Conservation (phyloP, 2,888 invertebrate species). For the Stomorhina lunata region DNA sequence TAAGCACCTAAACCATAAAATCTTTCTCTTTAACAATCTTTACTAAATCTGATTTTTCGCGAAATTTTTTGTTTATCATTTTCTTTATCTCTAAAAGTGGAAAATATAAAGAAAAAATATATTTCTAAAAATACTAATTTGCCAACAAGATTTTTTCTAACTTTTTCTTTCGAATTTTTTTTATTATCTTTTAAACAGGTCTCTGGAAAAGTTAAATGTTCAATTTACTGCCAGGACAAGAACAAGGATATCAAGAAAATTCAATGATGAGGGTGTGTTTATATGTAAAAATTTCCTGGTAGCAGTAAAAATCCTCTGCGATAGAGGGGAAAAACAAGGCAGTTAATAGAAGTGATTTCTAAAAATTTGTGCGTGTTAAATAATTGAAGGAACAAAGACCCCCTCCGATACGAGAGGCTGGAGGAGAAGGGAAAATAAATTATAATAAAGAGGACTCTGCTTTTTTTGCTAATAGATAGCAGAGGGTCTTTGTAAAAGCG, state of each 20-base stretch:
- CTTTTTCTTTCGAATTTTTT: neutral
- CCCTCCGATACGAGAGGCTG: neutral
- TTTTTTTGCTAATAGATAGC: slow-evolving; percentile 14
- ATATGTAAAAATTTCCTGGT: neutral
- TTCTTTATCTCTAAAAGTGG: slow-evolving; percentile 1
- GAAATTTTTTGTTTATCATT: neutral
- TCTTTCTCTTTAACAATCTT: no score
- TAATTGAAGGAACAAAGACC: neutral
- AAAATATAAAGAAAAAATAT: slow-evolving; percentile 11
- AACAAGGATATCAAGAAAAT: neutral
- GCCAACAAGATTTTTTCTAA: slow-evolving; percentile 12
- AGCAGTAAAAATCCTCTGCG: neutral
- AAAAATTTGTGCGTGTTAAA: neutral
- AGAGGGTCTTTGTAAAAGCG: slow-evolving; percentile 27
- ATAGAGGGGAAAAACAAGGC: neutral
- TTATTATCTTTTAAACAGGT: slow-evolving; percentile 52
- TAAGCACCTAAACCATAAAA: no score
- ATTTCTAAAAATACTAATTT: slow-evolving; percentile 49
- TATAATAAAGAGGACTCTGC: neutral
- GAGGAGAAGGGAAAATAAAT: no score
- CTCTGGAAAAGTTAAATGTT: slow-evolving; percentile 26
- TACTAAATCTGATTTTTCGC: neutral
- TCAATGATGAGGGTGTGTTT: neutral
- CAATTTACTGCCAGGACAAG: neutral
- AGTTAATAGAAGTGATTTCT: neutral